Base-by-base conservation (phyloP, 2,888 invertebrate genomes). In the Actias luna region DNA sequence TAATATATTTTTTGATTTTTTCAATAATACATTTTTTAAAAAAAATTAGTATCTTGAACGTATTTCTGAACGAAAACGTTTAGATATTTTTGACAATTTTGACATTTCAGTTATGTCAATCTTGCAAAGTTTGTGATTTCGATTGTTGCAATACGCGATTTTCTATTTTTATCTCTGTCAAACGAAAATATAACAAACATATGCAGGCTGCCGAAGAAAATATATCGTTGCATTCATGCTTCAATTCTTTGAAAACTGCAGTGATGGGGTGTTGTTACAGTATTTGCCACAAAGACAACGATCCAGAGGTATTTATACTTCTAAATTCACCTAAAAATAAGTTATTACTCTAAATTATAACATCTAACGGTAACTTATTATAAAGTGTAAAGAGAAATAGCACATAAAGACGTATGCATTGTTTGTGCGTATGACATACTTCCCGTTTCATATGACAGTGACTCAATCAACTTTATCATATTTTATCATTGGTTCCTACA, bases 261-360 rank as follows among this genome's bases (percentile, higher is more conserved):
- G 89, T 89, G 80, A 95, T 95, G 95, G 95, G 95, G 75, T 95
- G 95, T 85, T 96, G 95, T 84, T 95, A 95, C 84, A 95, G 95
- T 87, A 94, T 95, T 77, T 95, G 95, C 82, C 95, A 95, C 78
- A 95, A 95, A 85, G 95, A 95, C 79, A 93, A 88, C 68, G 93
- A 95, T 71, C 93, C 94, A 65, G 95, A 95, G 94, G 95, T 95
- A 93, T 77, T 71, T 69, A 63, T 50, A 59, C 35, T 25, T 10
- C 12, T n/a, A 50, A 4, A 50, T 25, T 50, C 14, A 22, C 10
- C 22, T 50, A 25, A 25, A 50, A 12, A 50, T 22, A 12, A 50
- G 25, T 25, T 50, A 25, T 10, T 25, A 50, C 12, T 12, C 22
- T 50, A 22, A 55, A 55, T 12, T 36, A 31, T 36, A 22, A 39